phyloP scores from a whole-genome alignment of 2,888 invertebrate genomes.

The Morpho achilles region DNA sequence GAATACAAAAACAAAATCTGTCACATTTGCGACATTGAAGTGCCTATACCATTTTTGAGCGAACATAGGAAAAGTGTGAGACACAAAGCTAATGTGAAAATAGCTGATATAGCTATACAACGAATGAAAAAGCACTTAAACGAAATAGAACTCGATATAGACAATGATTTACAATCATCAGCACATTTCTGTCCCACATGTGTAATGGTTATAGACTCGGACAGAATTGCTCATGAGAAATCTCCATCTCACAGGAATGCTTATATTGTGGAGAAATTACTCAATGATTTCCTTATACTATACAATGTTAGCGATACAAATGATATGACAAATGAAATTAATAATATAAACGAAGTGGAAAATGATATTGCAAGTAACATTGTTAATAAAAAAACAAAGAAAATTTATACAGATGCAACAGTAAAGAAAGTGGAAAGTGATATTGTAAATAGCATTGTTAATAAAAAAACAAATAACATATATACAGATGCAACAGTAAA shows the following conservation, averaged over 20 bases:
- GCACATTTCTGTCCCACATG: slow-evolving; percentile 38
- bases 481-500: not conserved
- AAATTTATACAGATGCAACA: not conserved
- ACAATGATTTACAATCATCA: slow-evolving; percentile 6
- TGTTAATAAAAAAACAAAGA: not conserved
- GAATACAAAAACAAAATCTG: slow-evolving; percentile 28
- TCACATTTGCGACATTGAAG: slow-evolving; percentile 39
- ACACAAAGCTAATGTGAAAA: slow-evolving; percentile 34
- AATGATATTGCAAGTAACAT: not conserved
- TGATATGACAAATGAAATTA: not conserved
- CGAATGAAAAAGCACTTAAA: slow-evolving; percentile 32
- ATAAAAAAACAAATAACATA: not conserved
- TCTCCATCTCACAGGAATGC: slow-evolving; percentile 32
- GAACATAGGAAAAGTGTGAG: slow-evolving; percentile 35
- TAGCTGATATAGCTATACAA: slow-evolving; percentile 33
- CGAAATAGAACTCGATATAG: not conserved
- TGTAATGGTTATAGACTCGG: slow-evolving; percentile 21
- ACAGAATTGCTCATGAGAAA: slow-evolving; percentile 30
- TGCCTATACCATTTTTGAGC: slow-evolving; percentile 33
- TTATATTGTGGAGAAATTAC: slow-evolving; percentile 27
- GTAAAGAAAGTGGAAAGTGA: not conserved
- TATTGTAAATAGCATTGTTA: no score
- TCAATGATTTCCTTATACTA: slow-evolving; percentile 29
- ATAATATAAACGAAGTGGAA: not conserved
- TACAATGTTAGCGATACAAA: slow-evolving; percentile 15